phyloP scores from a whole-genome alignment of 2,888 invertebrate species.

The Eupithecia exiguata region DNA sequence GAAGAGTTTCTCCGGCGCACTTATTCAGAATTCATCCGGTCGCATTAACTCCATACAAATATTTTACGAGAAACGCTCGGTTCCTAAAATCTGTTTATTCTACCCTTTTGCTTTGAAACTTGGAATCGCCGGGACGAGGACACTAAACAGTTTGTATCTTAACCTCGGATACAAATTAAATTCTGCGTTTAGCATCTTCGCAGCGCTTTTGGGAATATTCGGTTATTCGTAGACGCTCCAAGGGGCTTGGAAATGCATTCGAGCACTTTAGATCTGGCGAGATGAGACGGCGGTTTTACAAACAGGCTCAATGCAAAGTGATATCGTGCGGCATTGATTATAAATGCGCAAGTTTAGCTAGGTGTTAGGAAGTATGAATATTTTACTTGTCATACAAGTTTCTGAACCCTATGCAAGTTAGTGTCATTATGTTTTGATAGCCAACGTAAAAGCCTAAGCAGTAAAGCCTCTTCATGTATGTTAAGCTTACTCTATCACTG shows the following conservation, averaged over 20 bases:
- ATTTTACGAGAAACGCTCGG: constrained; percentile 45
- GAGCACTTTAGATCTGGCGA: constrained; percentile 23
- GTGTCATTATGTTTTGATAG: background rate
- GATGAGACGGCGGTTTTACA: constrained; percentile 11
- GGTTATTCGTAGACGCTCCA: constrained; percentile 20
- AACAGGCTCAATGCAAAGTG: constrained; percentile 6
- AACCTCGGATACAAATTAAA: constrained; percentile 63
- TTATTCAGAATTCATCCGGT: constrained; percentile 32
- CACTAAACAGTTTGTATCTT: constrained; percentile 64
- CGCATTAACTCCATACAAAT: constrained; percentile 49
- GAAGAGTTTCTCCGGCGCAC: constrained; percentile 22
- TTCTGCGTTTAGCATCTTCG: constrained; percentile 44
- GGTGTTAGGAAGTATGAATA: background rate
- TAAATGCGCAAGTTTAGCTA: constrained; percentile 1
- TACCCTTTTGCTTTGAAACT: constrained; percentile 51
- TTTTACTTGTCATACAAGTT: background rate
- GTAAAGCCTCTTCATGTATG: background rate
- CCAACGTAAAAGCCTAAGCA: background rate
- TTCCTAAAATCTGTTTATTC: constrained; percentile 51
- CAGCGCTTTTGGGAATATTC: constrained; percentile 28
- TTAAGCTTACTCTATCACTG: background rate
- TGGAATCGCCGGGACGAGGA: constrained; percentile 48
- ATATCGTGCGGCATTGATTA: background rate
- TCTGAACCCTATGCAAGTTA: background rate
- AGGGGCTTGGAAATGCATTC: constrained; percentile 18